Conservation (phyloP, 1,140 invertebrate species). For the Zaprionus ornatus region DNA sequence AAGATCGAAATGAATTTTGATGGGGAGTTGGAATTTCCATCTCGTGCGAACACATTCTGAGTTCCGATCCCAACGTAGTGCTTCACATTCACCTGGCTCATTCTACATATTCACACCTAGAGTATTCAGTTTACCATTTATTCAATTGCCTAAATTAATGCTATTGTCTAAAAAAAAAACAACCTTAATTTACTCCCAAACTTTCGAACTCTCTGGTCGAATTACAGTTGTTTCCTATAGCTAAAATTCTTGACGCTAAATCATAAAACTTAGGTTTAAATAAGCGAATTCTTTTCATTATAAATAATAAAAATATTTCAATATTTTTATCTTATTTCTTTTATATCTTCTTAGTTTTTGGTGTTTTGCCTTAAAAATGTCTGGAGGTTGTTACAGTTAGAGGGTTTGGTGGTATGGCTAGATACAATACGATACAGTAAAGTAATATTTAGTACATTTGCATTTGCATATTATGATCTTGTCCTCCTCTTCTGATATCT, state of each 20-base stretch:
- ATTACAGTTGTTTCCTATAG: conserved; percentile 11
- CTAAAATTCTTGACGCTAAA: conserved; percentile 55
- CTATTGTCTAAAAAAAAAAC: conserved; percentile 70
- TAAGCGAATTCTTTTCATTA: conserved; percentile 72
- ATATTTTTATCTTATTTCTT: conserved; percentile 24
- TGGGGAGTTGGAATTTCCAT: not conserved
- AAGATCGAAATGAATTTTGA: not conserved
- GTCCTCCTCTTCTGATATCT: conserved; percentile 12
- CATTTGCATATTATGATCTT: conserved; percentile 11
- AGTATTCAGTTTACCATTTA: conserved; percentile 33
- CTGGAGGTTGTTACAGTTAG: conserved; percentile 36
- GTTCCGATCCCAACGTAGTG: conserved; percentile 20
- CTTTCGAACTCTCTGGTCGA: conserved; percentile 7
- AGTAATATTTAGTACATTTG: conserved; percentile 25
- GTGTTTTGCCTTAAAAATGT: conserved; percentile 39
- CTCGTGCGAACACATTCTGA: not conserved
- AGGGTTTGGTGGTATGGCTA: conserved; percentile 30
- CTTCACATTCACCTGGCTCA: conserved; percentile 2
- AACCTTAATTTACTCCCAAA: conserved; percentile 66
- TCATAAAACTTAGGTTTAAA: conserved; percentile 65
- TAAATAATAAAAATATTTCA: conserved; percentile 49
- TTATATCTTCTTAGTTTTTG: conserved; percentile 26
- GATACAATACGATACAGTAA: conserved; percentile 33
- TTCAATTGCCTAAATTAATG: conserved; percentile 62
- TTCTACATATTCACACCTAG: not conserved